Percentiles rank a stretch among this genome's conserved stretches.
Conservation (phyloP, 2,888 invertebrate species). For the Pachydiplax longipennis region DNA sequence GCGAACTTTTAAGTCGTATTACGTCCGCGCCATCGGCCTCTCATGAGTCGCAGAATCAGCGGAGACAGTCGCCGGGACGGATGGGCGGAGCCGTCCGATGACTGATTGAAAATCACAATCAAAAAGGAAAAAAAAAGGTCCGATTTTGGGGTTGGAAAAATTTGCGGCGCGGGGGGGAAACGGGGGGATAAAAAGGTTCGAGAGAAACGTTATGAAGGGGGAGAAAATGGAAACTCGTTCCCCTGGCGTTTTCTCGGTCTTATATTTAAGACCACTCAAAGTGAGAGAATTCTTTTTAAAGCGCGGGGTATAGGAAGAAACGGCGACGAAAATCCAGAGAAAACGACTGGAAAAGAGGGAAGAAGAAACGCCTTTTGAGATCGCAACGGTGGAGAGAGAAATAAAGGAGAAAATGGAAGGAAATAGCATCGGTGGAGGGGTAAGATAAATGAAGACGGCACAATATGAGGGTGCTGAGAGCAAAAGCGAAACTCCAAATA, state of each 20-base stretch:
- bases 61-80: not conserved
- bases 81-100: not conserved
- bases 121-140: not conserved
- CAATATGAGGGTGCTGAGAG: not conserved
- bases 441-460: not conserved
- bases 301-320: too few species aligned
- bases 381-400: not conserved
- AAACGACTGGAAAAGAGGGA: too few species aligned
- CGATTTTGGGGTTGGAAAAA: not conserved
- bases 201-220: not conserved
- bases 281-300: not conserved
- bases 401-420: not conserved
- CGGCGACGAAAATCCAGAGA: too few species aligned
- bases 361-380: too few species aligned
- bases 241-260: too few species aligned
- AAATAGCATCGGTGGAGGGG: not conserved
- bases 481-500: too few species aligned
- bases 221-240: not conserved
- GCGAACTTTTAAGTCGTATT: not conserved
- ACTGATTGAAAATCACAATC: not conserved
- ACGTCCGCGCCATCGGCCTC: not conserved
- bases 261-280: not conserved
- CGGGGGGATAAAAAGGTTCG: too few species aligned
- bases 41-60: not conserved
- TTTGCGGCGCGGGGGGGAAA: not conserved